phyloP scores from a whole-genome alignment of 2,113 vertebrate species.

The Tachycineta bicolor region DNA sequence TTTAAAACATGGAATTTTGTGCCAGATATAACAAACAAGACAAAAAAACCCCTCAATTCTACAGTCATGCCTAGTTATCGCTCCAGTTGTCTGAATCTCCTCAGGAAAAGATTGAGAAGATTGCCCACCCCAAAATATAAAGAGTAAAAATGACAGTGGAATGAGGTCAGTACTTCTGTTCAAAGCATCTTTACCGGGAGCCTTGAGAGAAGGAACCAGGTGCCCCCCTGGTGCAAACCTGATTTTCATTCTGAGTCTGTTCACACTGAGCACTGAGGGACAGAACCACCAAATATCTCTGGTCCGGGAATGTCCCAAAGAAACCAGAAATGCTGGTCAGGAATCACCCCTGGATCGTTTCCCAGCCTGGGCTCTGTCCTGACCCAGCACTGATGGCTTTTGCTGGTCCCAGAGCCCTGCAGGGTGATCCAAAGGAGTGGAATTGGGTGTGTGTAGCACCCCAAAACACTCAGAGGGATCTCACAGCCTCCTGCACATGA shows the following conservation, averaged over 20 bases:
- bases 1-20: background rate
- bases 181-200: background rate
- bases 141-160: background rate
- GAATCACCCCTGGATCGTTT: background rate
- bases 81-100: background rate
- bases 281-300: background rate
- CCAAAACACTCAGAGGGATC: background rate
- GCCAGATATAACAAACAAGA: background rate
- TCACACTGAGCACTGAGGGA: background rate
- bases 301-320: background rate
- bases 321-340: background rate
- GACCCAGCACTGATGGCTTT: background rate
- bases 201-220: background rate
- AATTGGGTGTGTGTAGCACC: background rate
- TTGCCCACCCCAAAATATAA: background rate
- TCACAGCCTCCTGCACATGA: background rate
- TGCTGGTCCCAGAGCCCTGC: background rate
- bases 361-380: background rate
- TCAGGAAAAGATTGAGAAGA: background rate
- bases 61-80: background rate
- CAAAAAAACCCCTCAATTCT: background rate
- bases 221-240: background rate
- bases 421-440: background rate
- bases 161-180: background rate
- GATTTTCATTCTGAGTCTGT: background rate